Percentiles rank a stretch among this genome's conserved stretches.
phyloP scores from a whole-genome alignment of 2,888 invertebrate species.

The Polylopha cassiicola region DNA sequence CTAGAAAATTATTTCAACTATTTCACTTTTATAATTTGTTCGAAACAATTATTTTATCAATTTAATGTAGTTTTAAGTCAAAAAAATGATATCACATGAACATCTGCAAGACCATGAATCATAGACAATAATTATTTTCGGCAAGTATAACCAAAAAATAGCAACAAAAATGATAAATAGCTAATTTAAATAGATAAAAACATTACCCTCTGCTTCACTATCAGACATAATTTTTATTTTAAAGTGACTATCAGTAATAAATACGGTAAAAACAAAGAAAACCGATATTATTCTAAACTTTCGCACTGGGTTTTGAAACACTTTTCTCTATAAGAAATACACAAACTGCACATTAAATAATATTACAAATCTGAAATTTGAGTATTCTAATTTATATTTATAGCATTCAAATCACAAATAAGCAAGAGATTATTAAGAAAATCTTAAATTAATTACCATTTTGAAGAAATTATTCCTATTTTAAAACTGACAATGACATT shows the following conservation, averaged over 20 bases:
- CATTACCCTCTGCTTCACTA: too few species aligned
- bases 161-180: constrained; percentile 13
- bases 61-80: constrained; percentile 27
- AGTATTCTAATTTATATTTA: not conserved
- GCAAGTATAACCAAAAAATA: constrained; percentile 6
- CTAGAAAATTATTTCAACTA: too few species aligned
- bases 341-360: constrained; percentile 42
- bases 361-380: constrained; percentile 26
- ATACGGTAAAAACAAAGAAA: constrained; percentile 19
- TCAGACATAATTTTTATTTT: too few species aligned
- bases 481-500: constrained; percentile 31
- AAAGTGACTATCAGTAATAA: too few species aligned
- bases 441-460: constrained; percentile 63
- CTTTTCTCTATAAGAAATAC: constrained; percentile 34
- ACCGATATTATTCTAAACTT: constrained; percentile 23
- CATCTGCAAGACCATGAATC: constrained; percentile 38
- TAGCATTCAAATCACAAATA: constrained; percentile 12
- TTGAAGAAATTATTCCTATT: constrained; percentile 34
- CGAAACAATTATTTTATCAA: constrained; percentile 1
- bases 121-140: constrained; percentile 34
- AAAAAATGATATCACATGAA: constrained; percentile 41
- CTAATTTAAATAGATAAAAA: too few species aligned
- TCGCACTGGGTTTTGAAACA: constrained; percentile 29
- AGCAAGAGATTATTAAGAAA: constrained; percentile 44
- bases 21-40: too few species aligned